Evolutionary conservation across 2,113 vertebrate species (phyloP).

Genomic region (Irena cyanogastra): DNA sequence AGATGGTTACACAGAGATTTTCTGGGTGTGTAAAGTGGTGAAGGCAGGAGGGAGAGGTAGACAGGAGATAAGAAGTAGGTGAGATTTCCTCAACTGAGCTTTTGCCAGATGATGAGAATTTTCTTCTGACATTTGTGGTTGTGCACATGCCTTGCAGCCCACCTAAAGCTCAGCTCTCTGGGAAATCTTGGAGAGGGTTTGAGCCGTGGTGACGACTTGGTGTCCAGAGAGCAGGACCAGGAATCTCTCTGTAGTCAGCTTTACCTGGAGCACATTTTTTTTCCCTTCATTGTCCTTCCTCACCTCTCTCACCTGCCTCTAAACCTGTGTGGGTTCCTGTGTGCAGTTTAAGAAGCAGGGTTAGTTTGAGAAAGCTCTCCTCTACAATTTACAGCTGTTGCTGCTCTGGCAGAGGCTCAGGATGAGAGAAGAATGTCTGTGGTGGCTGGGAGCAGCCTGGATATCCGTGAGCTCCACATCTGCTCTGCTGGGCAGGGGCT

Average conservation of each 20-base stretch:
- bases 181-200: background rate
- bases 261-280: background rate
- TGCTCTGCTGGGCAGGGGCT: background rate
- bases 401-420: background rate
- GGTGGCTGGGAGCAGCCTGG: background rate
- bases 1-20: background rate
- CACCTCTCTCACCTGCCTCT: background rate
- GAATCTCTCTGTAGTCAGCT: background rate
- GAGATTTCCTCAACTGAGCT: background rate
- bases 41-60: background rate
- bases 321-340: background rate
- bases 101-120: background rate
- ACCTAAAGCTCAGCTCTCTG: background rate
- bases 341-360: background rate
- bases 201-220: background rate
- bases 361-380: background rate
- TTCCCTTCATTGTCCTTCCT: background rate
- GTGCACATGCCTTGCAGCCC: background rate
- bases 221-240: background rate
- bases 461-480: accelerated
- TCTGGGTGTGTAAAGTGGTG: accelerated
- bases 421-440: background rate
- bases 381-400: background rate
- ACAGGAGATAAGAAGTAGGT: background rate
- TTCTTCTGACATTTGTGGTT: accelerated